Evolutionary conservation across 2,113 vertebrate genomes (phyloP).

Genomic region (Gasterosteus nipponicus): DNA sequence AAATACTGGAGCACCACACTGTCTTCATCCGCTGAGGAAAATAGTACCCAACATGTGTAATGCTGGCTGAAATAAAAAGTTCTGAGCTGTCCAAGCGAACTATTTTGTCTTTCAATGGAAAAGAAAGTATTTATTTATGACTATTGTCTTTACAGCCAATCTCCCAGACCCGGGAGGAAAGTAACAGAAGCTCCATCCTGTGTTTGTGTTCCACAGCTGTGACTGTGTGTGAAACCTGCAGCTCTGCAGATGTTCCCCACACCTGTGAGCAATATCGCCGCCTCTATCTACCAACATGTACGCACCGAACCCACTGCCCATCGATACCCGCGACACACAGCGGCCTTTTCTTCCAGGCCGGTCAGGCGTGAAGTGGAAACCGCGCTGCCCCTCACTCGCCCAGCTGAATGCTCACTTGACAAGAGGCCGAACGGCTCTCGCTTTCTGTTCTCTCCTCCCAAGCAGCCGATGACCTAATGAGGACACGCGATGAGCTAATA

Average conservation of each 20-base stretch:
- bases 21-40: not conserved
- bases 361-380: conserved; percentile 46
- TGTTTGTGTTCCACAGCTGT: not conserved
- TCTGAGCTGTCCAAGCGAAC: not conserved
- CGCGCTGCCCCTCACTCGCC: conserved; percentile 28
- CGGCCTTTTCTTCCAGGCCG: conserved; percentile 30
- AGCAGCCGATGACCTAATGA: conserved; percentile 30
- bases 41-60: not conserved
- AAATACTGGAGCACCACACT: not conserved
- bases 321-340: not conserved
- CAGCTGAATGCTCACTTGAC: conserved; percentile 38
- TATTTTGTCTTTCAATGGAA: not conserved
- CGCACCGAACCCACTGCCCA: conserved; percentile 29
- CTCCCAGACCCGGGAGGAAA: not conserved
- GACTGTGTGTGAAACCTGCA: not conserved
- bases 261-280: not conserved
- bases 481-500: conserved; percentile 56
- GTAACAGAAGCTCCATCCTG: not conserved
- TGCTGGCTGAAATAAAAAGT: not conserved
- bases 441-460: not conserved
- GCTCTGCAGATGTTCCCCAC: not conserved
- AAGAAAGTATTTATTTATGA: not conserved
- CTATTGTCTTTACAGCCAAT: not conserved
- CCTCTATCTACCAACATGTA: not conserved
- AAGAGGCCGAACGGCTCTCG: conserved; percentile 23